Percentiles rank a stretch among this genome's conserved stretches.
These are phyloP conservation scores for Catostylus mosaicus DNA, from an alignment of 30 jellyfish, hydroid and myxozoan genomes.

Conservation along the genomic window DNA sequence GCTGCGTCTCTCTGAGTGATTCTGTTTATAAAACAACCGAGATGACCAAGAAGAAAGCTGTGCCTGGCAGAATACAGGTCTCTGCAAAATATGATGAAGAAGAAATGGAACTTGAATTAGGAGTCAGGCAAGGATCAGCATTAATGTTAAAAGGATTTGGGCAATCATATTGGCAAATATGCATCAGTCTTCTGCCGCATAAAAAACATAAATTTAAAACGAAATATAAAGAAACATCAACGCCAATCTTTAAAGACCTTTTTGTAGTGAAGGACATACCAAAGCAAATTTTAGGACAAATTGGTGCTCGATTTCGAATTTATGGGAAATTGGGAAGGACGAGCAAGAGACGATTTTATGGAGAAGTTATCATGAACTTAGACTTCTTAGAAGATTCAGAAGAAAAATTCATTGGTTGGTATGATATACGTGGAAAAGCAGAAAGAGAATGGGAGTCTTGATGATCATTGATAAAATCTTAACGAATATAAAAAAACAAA, in stretches of 20 bases:
- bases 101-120: constrained; percentile 68
- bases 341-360: constrained; percentile 84
- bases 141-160: constrained; percentile 62
- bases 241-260: constrained; percentile 92
- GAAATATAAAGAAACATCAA: constrained; percentile 78
- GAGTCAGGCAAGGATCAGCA: constrained; percentile 87
- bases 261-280: constrained; percentile 85
- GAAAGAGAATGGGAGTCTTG: background rate
- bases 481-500: too few species aligned
- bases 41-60: constrained; percentile 56
- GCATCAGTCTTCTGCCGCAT: constrained; percentile 80
- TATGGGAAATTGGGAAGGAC: constrained; percentile 91
- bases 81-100: constrained; percentile 67
- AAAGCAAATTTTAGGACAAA: constrained; percentile 68
- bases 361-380: constrained; percentile 51
- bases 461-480: too few species aligned
- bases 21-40: constrained; percentile 51
- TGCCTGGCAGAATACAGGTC: constrained; percentile 82
- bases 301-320: constrained; percentile 82
- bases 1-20: constrained; percentile 54
- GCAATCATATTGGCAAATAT: constrained; percentile 91
- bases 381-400: constrained; percentile 48
- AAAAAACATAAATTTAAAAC: constrained; percentile 84
- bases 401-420: constrained; percentile 70
- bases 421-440: background rate